phyloP scores from a whole-genome alignment of 2,797 vertebrate species.

The Ciconia nigra region DNA sequence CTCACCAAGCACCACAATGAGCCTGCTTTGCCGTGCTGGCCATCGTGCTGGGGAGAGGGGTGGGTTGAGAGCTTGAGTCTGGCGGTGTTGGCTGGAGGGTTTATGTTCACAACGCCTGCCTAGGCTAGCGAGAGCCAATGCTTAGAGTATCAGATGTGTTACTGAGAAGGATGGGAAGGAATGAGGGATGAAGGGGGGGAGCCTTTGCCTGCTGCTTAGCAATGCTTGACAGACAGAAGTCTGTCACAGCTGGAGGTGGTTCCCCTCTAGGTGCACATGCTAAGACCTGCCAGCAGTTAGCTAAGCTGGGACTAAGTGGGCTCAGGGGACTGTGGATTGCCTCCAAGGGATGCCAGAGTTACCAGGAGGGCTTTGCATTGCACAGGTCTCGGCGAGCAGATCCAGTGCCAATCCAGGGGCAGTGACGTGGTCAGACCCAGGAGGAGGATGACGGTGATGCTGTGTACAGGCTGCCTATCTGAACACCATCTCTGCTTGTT shows the following conservation, averaged over 20 bases:
- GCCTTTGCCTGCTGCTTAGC: background rate
- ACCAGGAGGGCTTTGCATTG: background rate
- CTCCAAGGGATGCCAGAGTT: background rate
- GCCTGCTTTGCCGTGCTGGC: background rate
- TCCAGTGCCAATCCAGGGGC: background rate
- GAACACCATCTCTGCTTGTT: background rate
- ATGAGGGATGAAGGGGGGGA: background rate
- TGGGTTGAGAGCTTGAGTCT: background rate
- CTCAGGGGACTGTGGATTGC: background rate
- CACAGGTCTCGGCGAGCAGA: background rate
- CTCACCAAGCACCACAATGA: background rate
- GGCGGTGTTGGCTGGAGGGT: background rate
- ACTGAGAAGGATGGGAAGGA: background rate
- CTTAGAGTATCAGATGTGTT: background rate
- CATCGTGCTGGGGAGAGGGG: background rate
- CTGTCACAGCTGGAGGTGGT: background rate
- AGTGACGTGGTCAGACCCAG: background rate
- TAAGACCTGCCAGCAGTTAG: background rate
- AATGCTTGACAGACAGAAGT: background rate
- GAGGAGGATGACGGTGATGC: background rate
- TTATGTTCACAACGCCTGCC: background rate
- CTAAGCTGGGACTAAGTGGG: background rate
- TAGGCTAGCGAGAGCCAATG: fast-evolving
- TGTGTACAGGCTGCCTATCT: background rate
- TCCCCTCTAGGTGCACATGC: background rate